Evolutionary conservation across 2,113 vertebrate genomes (phyloP), one percentile per base, ranked within the genome.

Genomic region (Ardeotis arabs): DNA sequence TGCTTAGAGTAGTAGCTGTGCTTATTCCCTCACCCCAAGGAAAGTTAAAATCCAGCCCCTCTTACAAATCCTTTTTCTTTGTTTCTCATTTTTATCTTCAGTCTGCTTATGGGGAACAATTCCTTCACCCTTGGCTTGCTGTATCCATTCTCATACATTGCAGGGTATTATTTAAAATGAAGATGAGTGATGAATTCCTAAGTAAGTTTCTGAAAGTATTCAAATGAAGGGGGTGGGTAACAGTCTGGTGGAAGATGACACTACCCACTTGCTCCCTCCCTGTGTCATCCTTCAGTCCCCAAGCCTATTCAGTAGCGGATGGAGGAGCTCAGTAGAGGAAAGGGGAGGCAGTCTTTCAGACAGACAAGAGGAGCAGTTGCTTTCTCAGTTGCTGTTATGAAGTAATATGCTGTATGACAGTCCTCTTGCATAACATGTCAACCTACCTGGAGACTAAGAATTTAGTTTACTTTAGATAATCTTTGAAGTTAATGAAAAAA

Each of bases 31-130:
- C 50, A 95, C 78, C 70, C 81, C 31, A 87, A 96, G 87, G 81
- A 96, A 94, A 84, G 89, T 96, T 95, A 91, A 96, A 87, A 96
- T 76, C 78, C 85, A 95, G 52, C 58, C 73, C 53, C 37, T 95
- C 49, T 93, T 78, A 92, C 68, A 94, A 94, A 96, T 90, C 80
- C 76, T 58, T 90, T 87, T 87, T 72, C 90, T 91, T 90, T 69
- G 80, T 76, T 90, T 96, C 69, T 58, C 15, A 56, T 63, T 93
- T 92, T 74, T 94, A 89, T 94, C 44, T 78, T 87, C 79, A 74
- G 35, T n/a, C 58, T 93, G 49, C 70, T 80, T 87, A 63, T 25
- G 63, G 68, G 68, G 70, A 95, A 53, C 33, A 91, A 44, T 83
- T 93, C 59, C 66, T 93, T 85, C 93, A 84, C 21, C 39, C 35